Base-by-base conservation (phyloP, 2,113 vertebrate genomes). In the Hymenochirus boettgeri region DNA sequence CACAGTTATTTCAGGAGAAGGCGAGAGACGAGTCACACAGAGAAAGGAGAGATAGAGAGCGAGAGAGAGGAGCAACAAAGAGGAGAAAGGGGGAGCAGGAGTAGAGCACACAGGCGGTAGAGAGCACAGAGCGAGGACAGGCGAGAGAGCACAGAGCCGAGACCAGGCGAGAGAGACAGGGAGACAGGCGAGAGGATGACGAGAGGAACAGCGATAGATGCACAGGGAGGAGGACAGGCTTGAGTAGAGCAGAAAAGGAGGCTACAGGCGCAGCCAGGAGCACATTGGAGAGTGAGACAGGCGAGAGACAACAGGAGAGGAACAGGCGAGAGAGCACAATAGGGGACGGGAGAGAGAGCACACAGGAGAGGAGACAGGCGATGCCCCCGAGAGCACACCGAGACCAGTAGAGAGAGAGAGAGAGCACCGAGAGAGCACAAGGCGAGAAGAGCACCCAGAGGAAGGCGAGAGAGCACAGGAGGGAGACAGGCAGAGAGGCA, bases 101-200 rank as follows among this genome's bases (percentile, higher is more conserved):
- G 37, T 3, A 17, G 33, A 3, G 7, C 2, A 1, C 0, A 1
- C 1, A 1, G 4, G 17, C 17, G 69, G 42, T 9, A 25, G 10
- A 0, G 52, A 1, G 7, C 13, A 62, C 25, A 23, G 33, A 27
- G 17, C 0, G 0, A 24, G 25, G 3, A 19, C 0, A 12, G 42
- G 6, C 8, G n/a, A 5, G 42, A 17, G 6, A 17, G 42, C 5
- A 17, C 8, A 12, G 42, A 17, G n/a, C 5, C 8, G 15, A 17
- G 6, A 17, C 8, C 5, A 17, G 42, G 6, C 8, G n/a, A 5
- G 6, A 17, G 6, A 17, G 15, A 17, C 8, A 17, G 15, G 42
- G 42, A 13, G 15, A 17, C 5, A 17, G 42, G 42, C 5, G 42
- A 17, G 6, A 17, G 42, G 5, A 13, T 8, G 15, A 17, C 8